These are phyloP conservation scores for Cyclina sinensis DNA, from an alignment of 1,140 invertebrate genomes.

Conservation along the genomic window DNA sequence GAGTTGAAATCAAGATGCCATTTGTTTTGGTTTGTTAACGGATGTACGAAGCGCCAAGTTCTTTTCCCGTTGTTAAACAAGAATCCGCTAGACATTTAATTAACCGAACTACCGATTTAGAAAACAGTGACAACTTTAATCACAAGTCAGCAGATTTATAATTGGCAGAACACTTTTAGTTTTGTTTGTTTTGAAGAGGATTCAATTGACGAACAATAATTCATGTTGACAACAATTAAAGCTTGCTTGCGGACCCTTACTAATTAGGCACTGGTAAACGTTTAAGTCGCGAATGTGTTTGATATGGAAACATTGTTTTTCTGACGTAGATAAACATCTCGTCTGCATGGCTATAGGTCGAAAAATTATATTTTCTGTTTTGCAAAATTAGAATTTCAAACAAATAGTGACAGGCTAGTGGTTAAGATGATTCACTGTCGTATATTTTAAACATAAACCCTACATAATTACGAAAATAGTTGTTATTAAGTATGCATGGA, in stretches of 20 bases:
- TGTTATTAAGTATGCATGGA: no score
- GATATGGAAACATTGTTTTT: conserved; percentile 18
- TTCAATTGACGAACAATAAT: neutral
- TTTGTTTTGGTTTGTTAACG: conserved; percentile 1
- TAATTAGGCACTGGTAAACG: neutral
- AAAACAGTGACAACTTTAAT: conserved; percentile 36
- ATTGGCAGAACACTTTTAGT: neutral
- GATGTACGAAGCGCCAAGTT: conserved; percentile 1
- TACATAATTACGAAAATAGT: no score
- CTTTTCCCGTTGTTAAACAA: conserved; percentile 31
- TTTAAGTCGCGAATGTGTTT: conserved; percentile 12
- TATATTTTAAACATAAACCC: no score
- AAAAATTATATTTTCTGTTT: neutral
- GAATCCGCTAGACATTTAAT: conserved; percentile 40
- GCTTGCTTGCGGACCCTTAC: neutral
- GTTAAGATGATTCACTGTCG: conserved; percentile 1
- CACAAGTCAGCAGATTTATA: conserved; percentile 7
- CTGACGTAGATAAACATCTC: conserved; percentile 8
- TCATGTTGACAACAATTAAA: conserved; percentile 26
- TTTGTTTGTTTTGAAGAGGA: conserved; percentile 24
- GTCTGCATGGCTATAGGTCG: conserved; percentile 14
- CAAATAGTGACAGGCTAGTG: neutral
- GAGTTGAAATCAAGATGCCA: neutral
- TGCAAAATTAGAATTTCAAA: neutral
- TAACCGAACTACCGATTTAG: conserved; percentile 16